Evolutionary conservation across 1,140 invertebrate species (phyloP).

Genomic region (Penaeus indicus): DNA sequence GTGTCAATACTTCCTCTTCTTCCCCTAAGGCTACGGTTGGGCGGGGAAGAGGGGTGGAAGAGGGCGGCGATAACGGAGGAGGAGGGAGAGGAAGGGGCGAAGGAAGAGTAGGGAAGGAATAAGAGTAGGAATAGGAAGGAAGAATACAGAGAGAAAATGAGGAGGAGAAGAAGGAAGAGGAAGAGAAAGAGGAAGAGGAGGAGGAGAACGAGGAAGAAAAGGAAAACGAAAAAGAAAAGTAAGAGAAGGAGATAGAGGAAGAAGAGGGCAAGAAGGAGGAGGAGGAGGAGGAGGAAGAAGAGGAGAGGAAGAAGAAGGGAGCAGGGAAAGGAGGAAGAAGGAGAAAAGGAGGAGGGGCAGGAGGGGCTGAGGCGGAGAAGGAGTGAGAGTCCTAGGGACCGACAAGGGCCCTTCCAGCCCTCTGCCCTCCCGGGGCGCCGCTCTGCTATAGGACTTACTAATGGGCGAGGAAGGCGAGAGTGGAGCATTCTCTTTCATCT

Average conservation of each 20-base stretch:
- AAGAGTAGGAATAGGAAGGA: background rate
- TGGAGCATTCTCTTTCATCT: too few relatives aligned
- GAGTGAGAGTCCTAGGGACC: background rate
- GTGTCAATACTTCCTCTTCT: too few relatives aligned
- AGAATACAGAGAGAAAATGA: background rate
- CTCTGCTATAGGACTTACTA: too few relatives aligned
- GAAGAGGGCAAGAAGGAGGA: conserved; percentile 3
- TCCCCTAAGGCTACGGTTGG: too few relatives aligned
- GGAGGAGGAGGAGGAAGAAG: background rate
- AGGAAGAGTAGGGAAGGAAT: background rate
- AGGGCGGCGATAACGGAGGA: background rate
- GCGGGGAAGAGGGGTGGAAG: background rate
- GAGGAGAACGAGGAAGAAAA: too few relatives aligned
- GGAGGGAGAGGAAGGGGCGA: background rate
- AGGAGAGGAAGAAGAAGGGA: background rate
- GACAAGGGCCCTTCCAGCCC: background rate
- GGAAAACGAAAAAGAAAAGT: background rate
- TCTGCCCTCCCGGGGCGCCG: too few relatives aligned
- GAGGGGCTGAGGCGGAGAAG: conserved; percentile 18
- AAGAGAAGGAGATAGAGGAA: background rate
- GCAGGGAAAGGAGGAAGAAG: too few relatives aligned
- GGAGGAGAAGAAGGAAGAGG: background rate
- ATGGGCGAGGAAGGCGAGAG: too few relatives aligned
- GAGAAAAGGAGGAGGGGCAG: background rate
- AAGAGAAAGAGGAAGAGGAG: background rate